Percentiles rank a stretch among this genome's conserved stretches.
These are phyloP conservation scores for Porites australiensis DNA, from an alignment of 64 coral and sea anemone genomes.

Conservation along the genomic window DNA sequence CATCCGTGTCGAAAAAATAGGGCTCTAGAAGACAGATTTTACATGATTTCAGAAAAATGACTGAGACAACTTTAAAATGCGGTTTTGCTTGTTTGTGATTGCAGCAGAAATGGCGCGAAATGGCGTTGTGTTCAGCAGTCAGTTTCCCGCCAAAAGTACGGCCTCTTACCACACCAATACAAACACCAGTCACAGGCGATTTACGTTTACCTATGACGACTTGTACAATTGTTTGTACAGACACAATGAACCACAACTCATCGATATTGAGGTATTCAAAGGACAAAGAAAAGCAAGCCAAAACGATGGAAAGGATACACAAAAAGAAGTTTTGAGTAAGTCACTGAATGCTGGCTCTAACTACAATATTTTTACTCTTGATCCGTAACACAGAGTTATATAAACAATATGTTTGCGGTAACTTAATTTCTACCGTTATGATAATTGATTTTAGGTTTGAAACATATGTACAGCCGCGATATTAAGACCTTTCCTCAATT, in stretches of 20 bases:
- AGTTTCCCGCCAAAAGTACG: constrained; percentile 41
- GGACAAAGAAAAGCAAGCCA: constrained; percentile 31
- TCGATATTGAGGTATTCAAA: constrained; percentile 49
- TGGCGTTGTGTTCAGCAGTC: neutral
- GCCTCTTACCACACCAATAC: neutral
- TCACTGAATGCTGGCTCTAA: neutral
- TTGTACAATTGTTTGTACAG: constrained; percentile 45
- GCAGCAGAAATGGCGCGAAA: constrained; percentile 38
- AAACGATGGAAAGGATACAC: neutral
- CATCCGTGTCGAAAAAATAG: too few species aligned
- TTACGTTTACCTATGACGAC: constrained; percentile 47
- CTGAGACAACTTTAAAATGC: too few species aligned
- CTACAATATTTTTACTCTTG: too few species aligned
- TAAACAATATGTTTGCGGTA: too few species aligned
- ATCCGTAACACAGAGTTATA: too few species aligned
- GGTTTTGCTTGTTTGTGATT: too few species aligned
- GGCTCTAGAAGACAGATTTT: too few species aligned
- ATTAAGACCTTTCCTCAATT: neutral
- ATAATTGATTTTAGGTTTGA: neutral
- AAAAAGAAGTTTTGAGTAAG: constrained; percentile 24
- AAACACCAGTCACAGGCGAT: neutral
- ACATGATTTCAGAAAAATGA: too few species aligned
- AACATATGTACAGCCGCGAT: neutral
- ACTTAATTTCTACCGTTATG: neutral
- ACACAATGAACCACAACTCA: constrained; percentile 40